phyloP scores from a whole-genome alignment of 2,797 vertebrate genomes.

The Syngnathus acus region DNA sequence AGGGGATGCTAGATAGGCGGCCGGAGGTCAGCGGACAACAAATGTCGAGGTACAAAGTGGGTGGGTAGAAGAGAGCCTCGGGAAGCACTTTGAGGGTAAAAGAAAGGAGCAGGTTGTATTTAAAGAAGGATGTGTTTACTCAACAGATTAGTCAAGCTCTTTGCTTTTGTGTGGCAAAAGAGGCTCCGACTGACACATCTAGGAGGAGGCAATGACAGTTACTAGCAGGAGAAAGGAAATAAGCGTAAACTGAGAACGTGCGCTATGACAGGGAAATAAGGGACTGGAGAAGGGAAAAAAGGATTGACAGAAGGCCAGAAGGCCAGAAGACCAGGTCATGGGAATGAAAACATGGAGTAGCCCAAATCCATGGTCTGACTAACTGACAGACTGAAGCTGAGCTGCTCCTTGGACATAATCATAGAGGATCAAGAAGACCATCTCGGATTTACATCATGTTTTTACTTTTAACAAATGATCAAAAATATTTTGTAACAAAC shows the following conservation, averaged over 20 bases:
- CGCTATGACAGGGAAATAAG: background rate
- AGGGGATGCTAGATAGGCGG: slow-evolving; percentile 33
- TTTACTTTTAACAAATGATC: slow-evolving; percentile 56
- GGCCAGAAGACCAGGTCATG: slow-evolving; percentile 13
- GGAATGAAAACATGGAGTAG: slow-evolving; percentile 19
- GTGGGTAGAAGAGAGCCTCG: slow-evolving; percentile 28
- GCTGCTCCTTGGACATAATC: slow-evolving; percentile 50
- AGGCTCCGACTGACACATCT: slow-evolving; percentile 55
- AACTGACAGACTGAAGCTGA: slow-evolving; percentile 32
- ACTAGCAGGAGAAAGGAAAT: slow-evolving; percentile 39
- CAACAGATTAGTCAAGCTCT: slow-evolving; percentile 66
- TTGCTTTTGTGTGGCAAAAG: slow-evolving; percentile 57
- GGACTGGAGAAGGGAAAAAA: background rate
- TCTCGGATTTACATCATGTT: slow-evolving; percentile 63
- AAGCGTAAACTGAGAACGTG: slow-evolving; percentile 13
- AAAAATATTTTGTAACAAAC: slow-evolving; percentile 50
- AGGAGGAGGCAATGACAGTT: slow-evolving; percentile 42
- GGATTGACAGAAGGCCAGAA: background rate
- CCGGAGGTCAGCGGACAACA: slow-evolving; percentile 41
- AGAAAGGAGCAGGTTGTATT: slow-evolving; percentile 45
- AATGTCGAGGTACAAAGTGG: slow-evolving; percentile 45
- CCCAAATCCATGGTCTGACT: slow-evolving; percentile 36
- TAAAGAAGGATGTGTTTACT: slow-evolving; percentile 57
- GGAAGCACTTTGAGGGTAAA: slow-evolving; percentile 42
- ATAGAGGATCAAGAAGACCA: slow-evolving; percentile 35